Percentiles rank a stretch among this genome's conserved stretches.
These are phyloP conservation scores for Leptinotarsa texana DNA, from an alignment of 1,140 invertebrate species.

Conservation along the genomic window DNA sequence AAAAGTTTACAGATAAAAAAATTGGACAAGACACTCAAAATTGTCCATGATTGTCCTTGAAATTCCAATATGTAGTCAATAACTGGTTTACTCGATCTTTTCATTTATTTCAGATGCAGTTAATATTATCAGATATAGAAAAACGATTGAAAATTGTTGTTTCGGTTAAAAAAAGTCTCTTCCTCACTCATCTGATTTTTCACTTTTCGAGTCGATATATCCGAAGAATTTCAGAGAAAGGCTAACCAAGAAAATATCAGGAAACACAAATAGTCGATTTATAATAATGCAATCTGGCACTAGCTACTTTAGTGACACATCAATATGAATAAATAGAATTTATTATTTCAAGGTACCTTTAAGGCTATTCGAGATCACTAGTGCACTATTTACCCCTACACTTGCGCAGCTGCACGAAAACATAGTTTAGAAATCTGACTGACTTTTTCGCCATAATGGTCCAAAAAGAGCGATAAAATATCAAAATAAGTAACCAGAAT, in stretches of 20 bases:
- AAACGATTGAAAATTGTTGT: too few relatives aligned
- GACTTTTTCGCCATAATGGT: background rate
- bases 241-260: too few relatives aligned
- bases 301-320: conserved; percentile 43
- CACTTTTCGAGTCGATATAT: too few relatives aligned
- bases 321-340: conserved; percentile 51
- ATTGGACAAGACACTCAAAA: too few relatives aligned
- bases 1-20: too few relatives aligned
- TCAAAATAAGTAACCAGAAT: background rate
- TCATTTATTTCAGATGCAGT: too few relatives aligned
- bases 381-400: conserved; percentile 50
- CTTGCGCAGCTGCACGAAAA: conserved; percentile 29
- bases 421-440: conserved; percentile 16
- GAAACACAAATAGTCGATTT: conserved; percentile 42
- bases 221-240: too few relatives aligned
- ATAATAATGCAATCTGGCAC: conserved; percentile 51
- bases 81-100: background rate
- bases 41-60: too few relatives aligned
- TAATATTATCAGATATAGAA: too few relatives aligned
- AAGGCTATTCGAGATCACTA: conserved; percentile 56
- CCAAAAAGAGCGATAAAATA: conserved; percentile 22
- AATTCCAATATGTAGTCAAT: too few relatives aligned
- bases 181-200: too few relatives aligned
- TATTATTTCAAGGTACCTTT: conserved; percentile 54
- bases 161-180: too few relatives aligned